These are phyloP conservation scores for Leucoptera coffeella DNA, from an alignment of 2,888 invertebrate species.

Conservation along the genomic window DNA sequence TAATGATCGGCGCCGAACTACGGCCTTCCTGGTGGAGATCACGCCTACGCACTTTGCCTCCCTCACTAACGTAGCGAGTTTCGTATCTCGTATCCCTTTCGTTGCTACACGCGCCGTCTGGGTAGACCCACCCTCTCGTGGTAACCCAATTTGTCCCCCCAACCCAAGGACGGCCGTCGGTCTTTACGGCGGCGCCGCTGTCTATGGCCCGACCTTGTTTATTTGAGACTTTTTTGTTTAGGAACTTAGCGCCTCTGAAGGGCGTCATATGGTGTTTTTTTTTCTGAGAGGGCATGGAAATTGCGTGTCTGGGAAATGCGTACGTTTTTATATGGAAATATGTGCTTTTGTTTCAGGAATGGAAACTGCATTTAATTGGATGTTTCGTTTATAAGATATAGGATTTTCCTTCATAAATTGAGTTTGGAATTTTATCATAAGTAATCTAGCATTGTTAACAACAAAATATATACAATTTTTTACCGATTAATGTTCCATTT, in stretches of 20 bases:
- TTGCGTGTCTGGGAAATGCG: too few relatives aligned
- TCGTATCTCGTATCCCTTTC: slow-evolving; percentile 12
- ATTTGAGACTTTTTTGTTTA: slow-evolving; percentile 52
- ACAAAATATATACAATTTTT: too few relatives aligned
- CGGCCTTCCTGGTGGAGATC: slow-evolving; percentile 40
- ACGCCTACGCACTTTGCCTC: slow-evolving; percentile 35
- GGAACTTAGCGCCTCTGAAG: slow-evolving; percentile 47
- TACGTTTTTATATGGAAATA: too few relatives aligned
- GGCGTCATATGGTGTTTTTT: too few relatives aligned
- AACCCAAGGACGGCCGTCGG: slow-evolving; percentile 55
- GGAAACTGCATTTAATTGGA: too few relatives aligned
- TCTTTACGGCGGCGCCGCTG: slow-evolving; percentile 51
- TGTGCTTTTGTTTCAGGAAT: too few relatives aligned
- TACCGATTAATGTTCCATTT: too few relatives aligned
- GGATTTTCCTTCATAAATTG: too few relatives aligned
- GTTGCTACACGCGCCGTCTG: slow-evolving; percentile 27
- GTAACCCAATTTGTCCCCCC: slow-evolving; percentile 56
- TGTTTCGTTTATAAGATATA: too few relatives aligned
- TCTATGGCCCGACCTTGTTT: slow-evolving; percentile 53
- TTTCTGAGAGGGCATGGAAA: too few relatives aligned
- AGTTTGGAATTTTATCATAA: too few relatives aligned
- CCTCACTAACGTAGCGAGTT: slow-evolving; percentile 8
- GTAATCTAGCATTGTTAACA: too few relatives aligned
- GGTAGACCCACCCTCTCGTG: slow-evolving; percentile 38
- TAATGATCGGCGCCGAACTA: slow-evolving; percentile 49